Evolutionary conservation across 2,113 vertebrate genomes (phyloP).

Genomic region (Aspidoscelis tigris): DNA sequence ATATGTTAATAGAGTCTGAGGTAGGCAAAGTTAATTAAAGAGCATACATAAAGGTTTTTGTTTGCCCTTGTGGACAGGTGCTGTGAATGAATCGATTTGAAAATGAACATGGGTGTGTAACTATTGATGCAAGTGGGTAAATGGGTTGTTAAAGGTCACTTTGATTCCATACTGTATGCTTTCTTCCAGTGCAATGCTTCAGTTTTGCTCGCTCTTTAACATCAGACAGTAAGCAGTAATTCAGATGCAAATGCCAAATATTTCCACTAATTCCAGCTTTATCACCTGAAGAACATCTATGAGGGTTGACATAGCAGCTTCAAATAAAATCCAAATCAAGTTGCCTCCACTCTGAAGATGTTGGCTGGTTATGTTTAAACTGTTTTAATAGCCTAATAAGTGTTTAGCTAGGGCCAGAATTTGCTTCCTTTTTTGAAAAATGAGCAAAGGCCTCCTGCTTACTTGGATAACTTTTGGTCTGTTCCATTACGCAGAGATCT

Average conservation of each 20-base stretch:
- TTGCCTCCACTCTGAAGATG: not conserved
- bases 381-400: not conserved
- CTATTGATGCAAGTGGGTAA: constrained; percentile 61
- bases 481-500: not conserved
- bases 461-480: not conserved
- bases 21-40: constrained; percentile 65
- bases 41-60: constrained; percentile 65
- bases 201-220: constrained; percentile 50
- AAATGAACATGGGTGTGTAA: constrained; percentile 52
- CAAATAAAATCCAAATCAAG: not conserved
- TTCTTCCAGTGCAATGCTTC: constrained; percentile 39
- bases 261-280: constrained; percentile 4
- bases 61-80: constrained; percentile 63
- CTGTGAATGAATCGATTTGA: constrained; percentile 62
- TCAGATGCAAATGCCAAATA: constrained; percentile 13
- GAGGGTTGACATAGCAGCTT: not conserved
- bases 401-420: not conserved
- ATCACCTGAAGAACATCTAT: constrained; percentile 2
- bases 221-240: constrained; percentile 41
- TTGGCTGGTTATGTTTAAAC: not conserved
- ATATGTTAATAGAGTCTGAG: constrained; percentile 64
- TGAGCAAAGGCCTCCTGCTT: not conserved
- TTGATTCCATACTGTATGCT: constrained; percentile 42
- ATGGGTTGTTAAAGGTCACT: constrained; percentile 59
- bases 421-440: not conserved